Conservation (phyloP, 1,140 invertebrate species). For the Brachionus sp. region DNA sequence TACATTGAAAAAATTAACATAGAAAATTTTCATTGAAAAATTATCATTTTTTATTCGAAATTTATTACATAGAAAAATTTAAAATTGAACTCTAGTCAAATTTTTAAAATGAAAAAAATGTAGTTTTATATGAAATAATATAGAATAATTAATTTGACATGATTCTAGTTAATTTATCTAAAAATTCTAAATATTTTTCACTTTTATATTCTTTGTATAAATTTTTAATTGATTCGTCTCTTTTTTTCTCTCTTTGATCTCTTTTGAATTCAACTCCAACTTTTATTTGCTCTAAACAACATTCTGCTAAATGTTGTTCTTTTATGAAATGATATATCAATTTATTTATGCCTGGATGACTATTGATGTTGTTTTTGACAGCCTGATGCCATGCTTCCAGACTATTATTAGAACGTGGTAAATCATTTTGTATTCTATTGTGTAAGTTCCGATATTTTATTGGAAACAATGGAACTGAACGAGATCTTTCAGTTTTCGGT, state of each 20-base stretch:
- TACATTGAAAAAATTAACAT: background rate
- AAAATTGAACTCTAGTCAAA: background rate
- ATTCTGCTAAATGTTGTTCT: slow-evolving; percentile 11
- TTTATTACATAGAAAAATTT: background rate
- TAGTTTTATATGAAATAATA: background rate
- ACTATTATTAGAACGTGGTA: background rate
- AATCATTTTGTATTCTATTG: background rate
- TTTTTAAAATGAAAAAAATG: background rate
- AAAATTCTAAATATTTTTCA: background rate
- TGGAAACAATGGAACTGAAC: background rate
- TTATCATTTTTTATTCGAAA: background rate
- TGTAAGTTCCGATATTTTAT: background rate
- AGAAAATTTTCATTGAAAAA: background rate
- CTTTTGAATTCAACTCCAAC: slow-evolving; percentile 3
- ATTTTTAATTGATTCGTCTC: slow-evolving; percentile 23
- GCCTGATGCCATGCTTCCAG: background rate
- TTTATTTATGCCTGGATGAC: slow-evolving; percentile 1
- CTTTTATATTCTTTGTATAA: slow-evolving; percentile 1
- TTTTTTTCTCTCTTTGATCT: background rate
- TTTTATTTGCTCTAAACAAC: slow-evolving; percentile 19
- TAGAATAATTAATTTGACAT: slow-evolving; percentile 13
- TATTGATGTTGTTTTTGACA: background rate
- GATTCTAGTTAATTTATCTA: background rate
- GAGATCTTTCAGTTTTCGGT: background rate
- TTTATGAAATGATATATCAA: background rate